These are phyloP conservation scores for Chelonia mydas DNA, from an alignment of 2,797 vertebrate species.

Conservation along the genomic window DNA sequence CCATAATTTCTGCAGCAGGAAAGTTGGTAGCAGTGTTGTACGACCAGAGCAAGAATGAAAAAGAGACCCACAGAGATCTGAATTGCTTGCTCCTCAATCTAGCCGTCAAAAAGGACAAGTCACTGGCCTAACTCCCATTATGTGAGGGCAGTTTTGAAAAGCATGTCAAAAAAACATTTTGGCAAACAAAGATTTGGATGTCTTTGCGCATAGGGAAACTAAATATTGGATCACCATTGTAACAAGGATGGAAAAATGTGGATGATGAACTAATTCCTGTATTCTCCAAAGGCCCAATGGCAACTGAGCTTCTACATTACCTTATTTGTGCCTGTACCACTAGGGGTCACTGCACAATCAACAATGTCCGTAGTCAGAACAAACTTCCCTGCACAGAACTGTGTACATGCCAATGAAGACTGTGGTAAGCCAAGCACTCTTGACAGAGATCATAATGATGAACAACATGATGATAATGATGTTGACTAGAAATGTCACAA, in stretches of 20 bases:
- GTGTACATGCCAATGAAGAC: neutral
- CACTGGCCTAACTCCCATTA: too few species aligned
- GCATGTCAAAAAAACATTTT: neutral
- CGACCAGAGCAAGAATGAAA: too few species aligned
- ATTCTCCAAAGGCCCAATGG: neutral
- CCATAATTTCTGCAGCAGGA: too few species aligned
- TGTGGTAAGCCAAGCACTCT: neutral
- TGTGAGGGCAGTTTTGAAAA: neutral
- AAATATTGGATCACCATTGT: neutral
- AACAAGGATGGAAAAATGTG: neutral
- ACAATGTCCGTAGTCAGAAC: neutral
- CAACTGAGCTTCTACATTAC: neutral
- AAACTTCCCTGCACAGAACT: neutral
- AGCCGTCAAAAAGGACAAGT: too few species aligned
- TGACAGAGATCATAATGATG: neutral
- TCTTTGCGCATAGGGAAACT: neutral
- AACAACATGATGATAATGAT: neutral
- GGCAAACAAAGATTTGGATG: neutral
- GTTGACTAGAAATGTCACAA: neutral
- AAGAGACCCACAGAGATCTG: too few species aligned
- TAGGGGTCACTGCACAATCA: neutral
- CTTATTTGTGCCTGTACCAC: neutral
- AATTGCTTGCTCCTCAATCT: too few species aligned
- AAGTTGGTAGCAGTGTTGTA: too few species aligned
- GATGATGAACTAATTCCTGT: neutral